Base-by-base conservation (phyloP, 92 coral and sea anemone species). In the Muricea muricata region DNA sequence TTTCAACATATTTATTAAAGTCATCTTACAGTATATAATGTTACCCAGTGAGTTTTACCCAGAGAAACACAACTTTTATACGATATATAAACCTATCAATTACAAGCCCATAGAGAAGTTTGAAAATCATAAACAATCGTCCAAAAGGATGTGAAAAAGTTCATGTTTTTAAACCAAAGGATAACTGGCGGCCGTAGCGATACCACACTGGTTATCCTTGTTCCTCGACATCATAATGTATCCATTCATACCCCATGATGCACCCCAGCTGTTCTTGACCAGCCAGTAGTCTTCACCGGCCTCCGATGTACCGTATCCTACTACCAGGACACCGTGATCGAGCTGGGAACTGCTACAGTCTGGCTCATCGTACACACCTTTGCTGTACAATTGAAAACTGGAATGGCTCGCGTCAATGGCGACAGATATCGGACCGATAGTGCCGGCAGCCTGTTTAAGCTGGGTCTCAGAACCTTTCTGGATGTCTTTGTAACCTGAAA, bases 221-320 rank as follows among this genome's bases (percentile, higher is more conserved):
- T 93, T 93, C 37, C 98, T 81, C 6, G 98, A 89, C 98, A 94
- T 94, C 98, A 92, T 87, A 73, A 94, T 91, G 85, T 94, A 94
- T 5, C 98, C 98, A 21, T 93, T 63, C 86, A 84, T 83, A 20
- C 97, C 98, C 98, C 98, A 94, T 33, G 79, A 29, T 14, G 70
- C 24, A 5, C 89, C 98, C 98, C 98, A 94, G 26, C 97, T 93
- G 87, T 94, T 94, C 89, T 94, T 94, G 28, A 92, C 98, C 79
- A 94, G 78, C 98, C 98, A 94, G 89, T 94, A 94, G 41, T 89
- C 98, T 68, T 91, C 25, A 26, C 97, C 85, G 45, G n/a, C 94
- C 3, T 73, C 33, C 34, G 81, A 55, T 6, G 92, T 87, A 10
- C 98, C 98, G 56, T 92, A 94, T 0, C 98, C 98, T 20, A 94